phyloP scores from a whole-genome alignment of 2,797 vertebrate genomes.

The Hybognathus amarus region DNA sequence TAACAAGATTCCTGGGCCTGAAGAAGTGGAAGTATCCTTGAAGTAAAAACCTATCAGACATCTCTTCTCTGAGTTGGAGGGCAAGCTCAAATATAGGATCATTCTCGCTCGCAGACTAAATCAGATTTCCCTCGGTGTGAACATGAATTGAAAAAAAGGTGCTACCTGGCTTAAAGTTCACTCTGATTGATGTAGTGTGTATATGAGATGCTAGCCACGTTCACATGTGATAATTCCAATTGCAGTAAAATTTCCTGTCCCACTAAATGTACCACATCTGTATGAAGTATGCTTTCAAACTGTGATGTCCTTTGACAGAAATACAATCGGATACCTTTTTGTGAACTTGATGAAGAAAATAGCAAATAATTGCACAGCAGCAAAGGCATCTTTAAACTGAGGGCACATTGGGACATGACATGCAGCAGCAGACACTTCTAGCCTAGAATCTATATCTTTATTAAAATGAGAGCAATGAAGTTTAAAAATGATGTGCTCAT shows the following conservation, averaged over 20 bases:
- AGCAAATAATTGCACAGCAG: neutral
- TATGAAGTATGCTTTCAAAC: neutral
- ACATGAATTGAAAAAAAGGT: constrained; percentile 72
- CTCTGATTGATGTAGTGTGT: constrained; percentile 40
- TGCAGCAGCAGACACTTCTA: neutral
- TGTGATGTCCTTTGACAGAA: neutral
- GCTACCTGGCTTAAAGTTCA: constrained; percentile 62
- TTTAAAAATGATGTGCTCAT: neutral
- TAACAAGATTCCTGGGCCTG: constrained; percentile 71
- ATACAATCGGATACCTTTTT: neutral
- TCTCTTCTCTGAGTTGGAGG: constrained; percentile 67
- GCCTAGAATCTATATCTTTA: neutral
- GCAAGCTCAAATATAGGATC: constrained; percentile 70
- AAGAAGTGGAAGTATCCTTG: constrained; percentile 71
- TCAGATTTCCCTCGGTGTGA: constrained; percentile 75
- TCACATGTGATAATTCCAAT: neutral
- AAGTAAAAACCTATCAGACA: constrained; percentile 69
- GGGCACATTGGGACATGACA: neutral
- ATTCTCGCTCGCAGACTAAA: constrained; percentile 73
- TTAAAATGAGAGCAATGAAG: neutral
- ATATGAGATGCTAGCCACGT: constrained; percentile 1
- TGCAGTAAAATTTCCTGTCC: neutral
- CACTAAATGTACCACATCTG: neutral
- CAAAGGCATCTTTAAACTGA: neutral
- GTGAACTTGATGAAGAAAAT: neutral